Conservation (phyloP, 2,797 vertebrate species). For the Galaxias olidus region DNA sequence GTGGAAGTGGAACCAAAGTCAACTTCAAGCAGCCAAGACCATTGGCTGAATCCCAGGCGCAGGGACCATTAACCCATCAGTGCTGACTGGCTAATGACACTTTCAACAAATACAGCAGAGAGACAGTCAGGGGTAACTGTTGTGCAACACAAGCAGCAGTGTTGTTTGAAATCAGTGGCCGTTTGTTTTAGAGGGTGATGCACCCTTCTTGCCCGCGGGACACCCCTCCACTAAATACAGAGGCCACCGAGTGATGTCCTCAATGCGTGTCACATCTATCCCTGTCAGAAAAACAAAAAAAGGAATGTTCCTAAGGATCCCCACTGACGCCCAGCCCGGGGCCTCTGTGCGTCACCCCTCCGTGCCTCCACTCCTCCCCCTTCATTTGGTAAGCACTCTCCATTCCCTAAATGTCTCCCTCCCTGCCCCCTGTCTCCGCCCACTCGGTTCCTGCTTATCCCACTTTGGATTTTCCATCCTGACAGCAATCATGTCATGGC, state of each 20-base stretch:
- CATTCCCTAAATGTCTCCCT: background rate
- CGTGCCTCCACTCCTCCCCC: background rate
- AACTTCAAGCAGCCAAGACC: conserved; percentile 3
- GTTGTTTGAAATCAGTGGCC: too few relatives aligned
- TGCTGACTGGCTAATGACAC: conserved; percentile 22
- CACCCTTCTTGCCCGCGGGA: too few relatives aligned
- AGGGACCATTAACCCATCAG: background rate
- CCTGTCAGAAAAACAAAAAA: conserved; percentile 14
- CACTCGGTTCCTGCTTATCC: background rate
- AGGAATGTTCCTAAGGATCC: conserved; percentile 30
- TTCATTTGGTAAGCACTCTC: background rate
- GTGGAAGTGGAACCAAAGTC: conserved; percentile 16
- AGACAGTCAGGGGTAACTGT: conserved; percentile 3
- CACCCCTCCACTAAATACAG: too few relatives aligned
- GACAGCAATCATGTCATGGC: conserved; percentile 7
- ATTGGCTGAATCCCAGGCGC: conserved; percentile 26
- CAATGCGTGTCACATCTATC: background rate
- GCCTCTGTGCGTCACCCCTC: background rate
- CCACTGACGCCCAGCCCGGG: conserved; percentile 1
- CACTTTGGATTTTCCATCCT: conserved; percentile 22
- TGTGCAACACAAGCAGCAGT: conserved; percentile 1
- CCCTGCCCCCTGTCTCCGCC: background rate
- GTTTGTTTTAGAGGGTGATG: too few relatives aligned
- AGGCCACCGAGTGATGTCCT: conserved; percentile 9
- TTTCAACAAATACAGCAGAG: conserved; percentile 21